Conservation (phyloP, 1,140 invertebrate species). For the Physella acuta region DNA sequence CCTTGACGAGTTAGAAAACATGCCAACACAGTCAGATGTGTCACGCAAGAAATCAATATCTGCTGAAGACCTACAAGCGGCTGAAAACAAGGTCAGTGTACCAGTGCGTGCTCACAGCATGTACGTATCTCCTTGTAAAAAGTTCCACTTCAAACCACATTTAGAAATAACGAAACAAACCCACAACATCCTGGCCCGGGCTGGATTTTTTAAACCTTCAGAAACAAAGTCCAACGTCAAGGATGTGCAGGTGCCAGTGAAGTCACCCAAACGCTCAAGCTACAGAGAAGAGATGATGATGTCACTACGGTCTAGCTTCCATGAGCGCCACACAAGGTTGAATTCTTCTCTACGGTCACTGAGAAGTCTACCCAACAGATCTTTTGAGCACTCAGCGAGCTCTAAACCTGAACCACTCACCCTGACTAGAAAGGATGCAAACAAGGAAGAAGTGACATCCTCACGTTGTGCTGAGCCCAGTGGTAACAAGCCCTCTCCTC, state of each 20-base stretch:
- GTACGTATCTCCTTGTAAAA: constrained; percentile 27
- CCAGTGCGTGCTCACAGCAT: constrained; percentile 41
- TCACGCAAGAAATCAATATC: constrained; percentile 33
- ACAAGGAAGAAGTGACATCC: background rate
- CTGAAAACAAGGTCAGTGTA: constrained; percentile 7
- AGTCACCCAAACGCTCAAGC: constrained; percentile 26
- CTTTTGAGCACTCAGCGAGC: background rate
- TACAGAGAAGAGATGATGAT: constrained; percentile 19
- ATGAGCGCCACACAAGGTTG: background rate
- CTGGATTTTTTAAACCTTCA: constrained; percentile 39
- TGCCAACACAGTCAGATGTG: background rate
- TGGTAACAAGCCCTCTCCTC: background rate
- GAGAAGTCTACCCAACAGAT: background rate
- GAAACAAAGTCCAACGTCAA: background rate
- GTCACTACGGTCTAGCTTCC: constrained; percentile 7
- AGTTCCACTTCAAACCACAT: constrained; percentile 47
- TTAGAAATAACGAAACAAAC: constrained; percentile 50
- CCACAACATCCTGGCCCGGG: constrained; percentile 47
- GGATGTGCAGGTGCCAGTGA: constrained; percentile 28
- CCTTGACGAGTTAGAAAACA: background rate
- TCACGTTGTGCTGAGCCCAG: background rate
- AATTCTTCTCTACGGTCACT: background rate
- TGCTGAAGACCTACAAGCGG: constrained; percentile 29
- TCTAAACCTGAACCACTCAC: background rate
- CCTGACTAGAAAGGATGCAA: background rate